A percentile compares a stretch with the other conserved stretches of the same genome.
Evolutionary conservation across 2,888 invertebrate species (phyloP).

Genomic region (Bombylius major): DNA sequence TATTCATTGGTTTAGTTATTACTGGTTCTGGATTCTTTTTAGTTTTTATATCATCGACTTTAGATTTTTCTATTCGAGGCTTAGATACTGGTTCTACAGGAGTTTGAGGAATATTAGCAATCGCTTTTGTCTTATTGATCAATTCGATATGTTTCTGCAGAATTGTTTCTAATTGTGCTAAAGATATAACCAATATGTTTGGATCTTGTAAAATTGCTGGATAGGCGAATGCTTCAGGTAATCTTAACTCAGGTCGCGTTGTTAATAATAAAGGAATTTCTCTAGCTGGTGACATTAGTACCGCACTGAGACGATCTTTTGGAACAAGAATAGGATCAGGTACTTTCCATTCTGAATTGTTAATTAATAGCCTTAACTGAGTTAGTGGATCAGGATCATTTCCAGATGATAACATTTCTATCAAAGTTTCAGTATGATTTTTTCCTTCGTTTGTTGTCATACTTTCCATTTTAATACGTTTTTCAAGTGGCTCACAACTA

Average conservation of each 20-base stretch:
- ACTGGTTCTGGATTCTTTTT: constrained; percentile 14
- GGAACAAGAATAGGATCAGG: constrained; percentile 74
- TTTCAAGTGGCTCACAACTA: constrained; percentile 37
- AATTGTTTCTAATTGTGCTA: constrained; percentile 57
- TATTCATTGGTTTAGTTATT: constrained; percentile 7
- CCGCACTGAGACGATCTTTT: constrained; percentile 56
- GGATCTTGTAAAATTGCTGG: constrained; percentile 64
- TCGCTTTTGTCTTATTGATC: constrained; percentile 8
- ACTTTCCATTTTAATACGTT: constrained; percentile 40
- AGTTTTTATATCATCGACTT: constrained; percentile 22
- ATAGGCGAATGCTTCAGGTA: constrained; percentile 60
- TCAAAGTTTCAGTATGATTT: constrained; percentile 27
- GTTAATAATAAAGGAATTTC: constrained; percentile 65
- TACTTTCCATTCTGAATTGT: constrained; percentile 53
- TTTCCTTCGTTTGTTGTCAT: constrained; percentile 37
- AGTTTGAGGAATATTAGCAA: constrained; percentile 15
- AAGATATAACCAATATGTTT: constrained; percentile 62
- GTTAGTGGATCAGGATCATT: constrained; percentile 52
- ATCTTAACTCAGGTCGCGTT: constrained; percentile 56
- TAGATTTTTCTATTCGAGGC: constrained; percentile 8
- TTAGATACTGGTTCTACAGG: constrained; percentile 17
- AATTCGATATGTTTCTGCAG: constrained; percentile 41
- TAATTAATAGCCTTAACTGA: constrained; percentile 56
- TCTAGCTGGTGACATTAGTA: constrained; percentile 56
- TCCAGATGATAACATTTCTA: constrained; percentile 36